phyloP scores from a whole-genome alignment of 2,797 vertebrate genomes.

The Xerus rutilus region DNA sequence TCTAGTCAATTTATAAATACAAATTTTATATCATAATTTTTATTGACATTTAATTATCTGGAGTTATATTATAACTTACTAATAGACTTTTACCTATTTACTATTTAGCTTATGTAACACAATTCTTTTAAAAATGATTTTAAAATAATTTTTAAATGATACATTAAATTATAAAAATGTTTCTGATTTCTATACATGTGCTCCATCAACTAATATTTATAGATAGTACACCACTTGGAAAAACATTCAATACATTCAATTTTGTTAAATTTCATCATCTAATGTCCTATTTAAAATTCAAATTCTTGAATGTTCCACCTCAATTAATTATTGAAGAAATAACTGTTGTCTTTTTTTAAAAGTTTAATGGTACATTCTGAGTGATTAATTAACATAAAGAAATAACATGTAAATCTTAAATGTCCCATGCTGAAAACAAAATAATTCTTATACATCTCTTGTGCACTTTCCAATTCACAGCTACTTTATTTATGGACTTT shows the following conservation, averaged over 20 bases:
- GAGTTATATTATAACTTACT: neutral
- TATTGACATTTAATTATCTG: conserved; percentile 56
- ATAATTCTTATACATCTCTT: conserved; percentile 76
- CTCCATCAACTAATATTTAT: conserved; percentile 52
- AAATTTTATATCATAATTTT: conserved; percentile 52
- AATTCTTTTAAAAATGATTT: conserved; percentile 20
- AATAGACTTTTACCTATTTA: conserved; percentile 36
- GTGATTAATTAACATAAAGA: conserved; percentile 46
- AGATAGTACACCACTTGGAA: conserved; percentile 37
- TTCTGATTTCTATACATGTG: conserved; percentile 59
- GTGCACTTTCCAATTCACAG: conserved; percentile 86
- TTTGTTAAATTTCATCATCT: conserved; percentile 45
- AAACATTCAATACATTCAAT: conserved; percentile 27
- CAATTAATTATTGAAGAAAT: conserved; percentile 46
- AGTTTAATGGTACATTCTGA: conserved; percentile 63
- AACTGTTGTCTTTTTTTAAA: conserved; percentile 62
- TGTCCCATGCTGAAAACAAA: conserved; percentile 68
- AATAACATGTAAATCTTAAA: conserved; percentile 65
- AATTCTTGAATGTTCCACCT: conserved; percentile 25
- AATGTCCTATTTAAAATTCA: conserved; percentile 71
- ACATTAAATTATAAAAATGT: conserved; percentile 69
- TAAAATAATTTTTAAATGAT: neutral
- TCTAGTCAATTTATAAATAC: conserved; percentile 19
- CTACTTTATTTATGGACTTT: conserved; percentile 93
- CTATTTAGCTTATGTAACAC: conserved; percentile 53